Base-by-base conservation (phyloP, 2,797 vertebrate species). In the Onychomys arenicola region DNA sequence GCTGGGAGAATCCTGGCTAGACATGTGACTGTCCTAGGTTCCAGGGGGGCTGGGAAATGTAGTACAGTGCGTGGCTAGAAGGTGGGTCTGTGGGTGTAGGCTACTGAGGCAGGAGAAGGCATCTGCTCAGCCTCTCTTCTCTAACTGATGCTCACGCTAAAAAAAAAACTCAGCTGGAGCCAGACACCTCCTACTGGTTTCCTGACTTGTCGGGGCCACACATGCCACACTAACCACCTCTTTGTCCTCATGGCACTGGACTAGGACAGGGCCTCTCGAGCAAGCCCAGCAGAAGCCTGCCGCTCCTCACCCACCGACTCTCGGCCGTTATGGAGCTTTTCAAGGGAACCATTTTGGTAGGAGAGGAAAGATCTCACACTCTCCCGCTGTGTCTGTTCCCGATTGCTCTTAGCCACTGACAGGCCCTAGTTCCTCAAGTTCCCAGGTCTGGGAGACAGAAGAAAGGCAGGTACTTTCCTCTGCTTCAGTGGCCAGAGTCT, bases 21-120 rank as follows among this genome's bases (percentile, higher is more conserved):
- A 46, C 65, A 69, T 1, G 3, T n/a, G 81, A 52, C 43, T n/a
- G 5, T 2, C 19, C 14, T 40, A 52, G 65, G 67, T 52, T 19
- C 85, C 89, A 11, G 21, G 91, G 67, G 63, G 2, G 0, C 89
- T 95, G 94, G 82, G 82, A 94, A 92, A 84, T 78, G 61, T 8
- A 90, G 63, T 49, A 25, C 17, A 61, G 65, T 5, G 3, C 0
- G 1, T 25, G 10, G 19, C 29, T 6, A 0, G 43, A 23, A 13
- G 40, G 7, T 65, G 55, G 4, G 4, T 3, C 83, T 27, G 6
- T 13, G 23, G 0, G 17, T 16, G 5, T 12, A 55, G 49, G 25
- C 23, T 89, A 34, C 71, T 71, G 52, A 37, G n/a, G 3, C 6
- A 6, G 10, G 87, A 29, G 6, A 3, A 43, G 27, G 14, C 37